Evolutionary conservation across 2,113 vertebrate species (phyloP).

Genomic region (Corythoichthys haematopterus): DNA sequence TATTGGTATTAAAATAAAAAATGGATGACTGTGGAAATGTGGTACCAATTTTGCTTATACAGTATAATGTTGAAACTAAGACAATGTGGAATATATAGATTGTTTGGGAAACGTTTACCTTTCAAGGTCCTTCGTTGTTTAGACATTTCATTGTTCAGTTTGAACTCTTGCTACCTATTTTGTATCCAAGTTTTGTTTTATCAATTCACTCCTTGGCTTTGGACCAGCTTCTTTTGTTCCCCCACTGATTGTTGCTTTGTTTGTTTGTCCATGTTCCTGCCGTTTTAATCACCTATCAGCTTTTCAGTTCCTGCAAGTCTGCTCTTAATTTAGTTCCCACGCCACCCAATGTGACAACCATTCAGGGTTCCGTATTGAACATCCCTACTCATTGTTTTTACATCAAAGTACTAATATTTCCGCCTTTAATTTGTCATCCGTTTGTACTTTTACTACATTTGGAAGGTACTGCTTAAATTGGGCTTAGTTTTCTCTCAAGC

Average conservation of each 20-base stretch:
- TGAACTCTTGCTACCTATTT: too few species aligned
- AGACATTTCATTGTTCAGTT: neutral
- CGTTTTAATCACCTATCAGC: neutral
- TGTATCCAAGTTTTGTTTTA: neutral
- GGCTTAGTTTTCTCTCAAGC: conserved; percentile 13
- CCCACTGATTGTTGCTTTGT: neutral
- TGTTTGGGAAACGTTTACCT: too few species aligned
- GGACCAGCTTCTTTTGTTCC: neutral
- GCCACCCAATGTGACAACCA: neutral
- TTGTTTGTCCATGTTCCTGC: neutral
- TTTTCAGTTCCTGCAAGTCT: neutral
- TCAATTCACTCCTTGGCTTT: neutral
- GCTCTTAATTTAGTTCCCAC: neutral
- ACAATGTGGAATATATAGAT: neutral
- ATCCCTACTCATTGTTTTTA: neutral
- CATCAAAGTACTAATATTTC: conserved; percentile 15
- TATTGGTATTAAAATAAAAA: too few species aligned
- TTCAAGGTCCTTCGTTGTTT: neutral
- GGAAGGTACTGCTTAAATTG: conserved; percentile 9
- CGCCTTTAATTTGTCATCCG: neutral
- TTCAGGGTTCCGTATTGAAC: neutral
- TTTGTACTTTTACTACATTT: neutral
- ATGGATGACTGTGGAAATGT: too few species aligned
- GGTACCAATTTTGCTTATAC: neutral
- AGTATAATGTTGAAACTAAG: neutral